phyloP scores from a whole-genome alignment of 2,888 invertebrate species.

The Abscondita cerata region DNA sequence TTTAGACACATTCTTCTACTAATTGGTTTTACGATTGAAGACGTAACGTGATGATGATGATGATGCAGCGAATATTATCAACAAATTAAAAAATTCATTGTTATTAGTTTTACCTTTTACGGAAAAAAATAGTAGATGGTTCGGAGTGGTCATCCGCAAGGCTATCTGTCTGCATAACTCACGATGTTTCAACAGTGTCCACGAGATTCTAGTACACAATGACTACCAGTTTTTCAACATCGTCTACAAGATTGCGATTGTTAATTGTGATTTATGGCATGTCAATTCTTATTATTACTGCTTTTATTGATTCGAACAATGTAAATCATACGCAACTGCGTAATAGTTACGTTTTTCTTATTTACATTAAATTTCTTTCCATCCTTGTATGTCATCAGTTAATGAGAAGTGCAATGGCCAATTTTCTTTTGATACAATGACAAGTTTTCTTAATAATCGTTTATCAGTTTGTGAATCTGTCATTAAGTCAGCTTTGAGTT shows the following conservation, averaged over 20 bases:
- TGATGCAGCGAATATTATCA: too few relatives aligned
- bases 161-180: constrained; percentile 9
- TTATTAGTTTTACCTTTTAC: too few relatives aligned
- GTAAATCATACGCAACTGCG: constrained; percentile 20
- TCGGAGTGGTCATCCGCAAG: constrained; percentile 5
- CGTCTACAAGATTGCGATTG: constrained; percentile 23
- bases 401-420: too few relatives aligned
- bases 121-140: not conserved
- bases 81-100: too few relatives aligned
- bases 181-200: constrained; percentile 10
- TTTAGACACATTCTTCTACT: too few relatives aligned
- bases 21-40: too few relatives aligned
- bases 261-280: constrained; percentile 33
- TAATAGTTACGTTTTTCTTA: not conserved
- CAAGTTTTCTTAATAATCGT: not conserved
- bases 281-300: constrained; percentile 27
- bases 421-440: too few relatives aligned
- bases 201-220: constrained; percentile 19
- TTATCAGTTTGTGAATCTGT: constrained; percentile 7
- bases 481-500: not conserved
- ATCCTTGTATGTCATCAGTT: too few relatives aligned
- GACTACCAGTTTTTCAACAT: constrained; percentile 26
- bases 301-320: constrained; percentile 16
- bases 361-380: not conserved
- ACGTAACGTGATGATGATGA: too few relatives aligned